Evolutionary conservation across 2,888 invertebrate species (phyloP).

Genomic region (Polia nebulosa): DNA sequence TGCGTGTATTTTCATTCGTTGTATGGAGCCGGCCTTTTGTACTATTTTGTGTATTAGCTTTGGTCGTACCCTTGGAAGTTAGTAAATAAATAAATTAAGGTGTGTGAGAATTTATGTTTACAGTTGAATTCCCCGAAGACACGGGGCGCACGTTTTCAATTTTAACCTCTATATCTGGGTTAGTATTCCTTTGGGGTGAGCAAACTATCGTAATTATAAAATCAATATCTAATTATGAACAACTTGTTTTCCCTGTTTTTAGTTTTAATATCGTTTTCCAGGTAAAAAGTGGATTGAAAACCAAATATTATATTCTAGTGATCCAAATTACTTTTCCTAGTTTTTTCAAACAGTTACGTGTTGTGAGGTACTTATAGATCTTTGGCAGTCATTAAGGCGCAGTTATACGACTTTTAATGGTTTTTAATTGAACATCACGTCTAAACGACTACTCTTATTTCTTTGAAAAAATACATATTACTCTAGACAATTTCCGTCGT

Average conservation of each 20-base stretch:
- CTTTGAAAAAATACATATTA: too few relatives aligned
- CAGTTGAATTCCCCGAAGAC: conserved; percentile 63
- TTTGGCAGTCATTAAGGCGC: too few relatives aligned
- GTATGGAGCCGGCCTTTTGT: conserved; percentile 10
- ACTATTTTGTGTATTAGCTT: conserved; percentile 25
- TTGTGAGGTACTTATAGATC: too few relatives aligned
- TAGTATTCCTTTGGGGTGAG: conserved; percentile 4
- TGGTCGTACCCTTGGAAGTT: conserved; percentile 57
- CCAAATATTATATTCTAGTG: too few relatives aligned
- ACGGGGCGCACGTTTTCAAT: conserved; percentile 49
- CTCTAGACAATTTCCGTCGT: too few relatives aligned
- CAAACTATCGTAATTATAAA: conserved; percentile 12
- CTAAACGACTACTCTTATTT: too few relatives aligned
- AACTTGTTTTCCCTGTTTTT: background rate
- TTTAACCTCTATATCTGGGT: conserved; percentile 37
- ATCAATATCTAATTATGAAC: background rate
- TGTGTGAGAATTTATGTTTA: conserved; percentile 67
- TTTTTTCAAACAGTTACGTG: too few relatives aligned
- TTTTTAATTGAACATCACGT: too few relatives aligned
- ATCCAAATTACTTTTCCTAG: too few relatives aligned
- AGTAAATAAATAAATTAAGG: conserved; percentile 73
- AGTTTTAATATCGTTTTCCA: background rate
- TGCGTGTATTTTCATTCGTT: background rate
- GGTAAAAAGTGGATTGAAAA: too few relatives aligned
- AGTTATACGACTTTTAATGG: too few relatives aligned